These are phyloP conservation scores for Peromyscus eremicus DNA, from an alignment of 2,797 vertebrate species.

Conservation along the genomic window DNA sequence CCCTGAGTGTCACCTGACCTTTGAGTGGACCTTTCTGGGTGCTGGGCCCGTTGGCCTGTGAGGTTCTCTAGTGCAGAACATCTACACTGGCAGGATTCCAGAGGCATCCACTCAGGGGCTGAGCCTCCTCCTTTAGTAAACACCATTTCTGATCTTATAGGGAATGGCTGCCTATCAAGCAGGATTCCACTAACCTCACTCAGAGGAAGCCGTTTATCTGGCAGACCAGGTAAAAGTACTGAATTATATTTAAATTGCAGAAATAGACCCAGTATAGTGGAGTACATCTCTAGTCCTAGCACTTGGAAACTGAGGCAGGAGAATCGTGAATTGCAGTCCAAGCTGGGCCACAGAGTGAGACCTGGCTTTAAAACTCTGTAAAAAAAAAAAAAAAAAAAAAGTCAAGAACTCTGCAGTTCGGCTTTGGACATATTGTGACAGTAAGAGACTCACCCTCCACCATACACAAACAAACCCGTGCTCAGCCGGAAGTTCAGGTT, in stretches of 20 bases:
- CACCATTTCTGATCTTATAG: background rate
- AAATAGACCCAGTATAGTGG: background rate
- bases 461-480: background rate
- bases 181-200: background rate
- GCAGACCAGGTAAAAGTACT: background rate
- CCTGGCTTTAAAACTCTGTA: background rate
- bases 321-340: background rate
- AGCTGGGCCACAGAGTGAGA: background rate
- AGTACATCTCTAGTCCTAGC: background rate
- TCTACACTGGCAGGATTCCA: background rate
- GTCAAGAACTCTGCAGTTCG: background rate
- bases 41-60: background rate
- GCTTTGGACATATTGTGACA: too few relatives aligned
- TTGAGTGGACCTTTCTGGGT: background rate
- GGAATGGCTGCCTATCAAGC: background rate
- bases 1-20: background rate
- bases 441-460: background rate
- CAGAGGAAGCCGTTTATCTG: background rate
- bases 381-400: background rate
- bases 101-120: background rate
- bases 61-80: background rate
- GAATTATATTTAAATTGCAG: background rate
- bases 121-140: background rate
- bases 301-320: background rate
- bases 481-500: background rate